These are phyloP conservation scores for Crioceris asparagi DNA, from an alignment of 2,888 invertebrate genomes.

Conservation along the genomic window DNA sequence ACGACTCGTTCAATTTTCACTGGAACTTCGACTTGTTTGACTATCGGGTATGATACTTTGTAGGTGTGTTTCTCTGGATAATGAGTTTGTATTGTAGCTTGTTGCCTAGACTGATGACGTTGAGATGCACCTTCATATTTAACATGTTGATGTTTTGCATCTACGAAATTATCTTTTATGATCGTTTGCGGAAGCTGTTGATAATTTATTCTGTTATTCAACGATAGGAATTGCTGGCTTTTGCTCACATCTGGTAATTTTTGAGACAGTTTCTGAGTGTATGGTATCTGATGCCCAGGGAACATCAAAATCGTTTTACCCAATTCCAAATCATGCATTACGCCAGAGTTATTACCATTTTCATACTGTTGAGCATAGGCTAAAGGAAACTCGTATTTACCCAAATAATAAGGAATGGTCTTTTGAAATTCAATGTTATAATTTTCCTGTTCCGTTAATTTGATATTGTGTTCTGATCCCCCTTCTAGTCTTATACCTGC, in stretches of 20 bases:
- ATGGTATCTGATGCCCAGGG: conserved; percentile 17
- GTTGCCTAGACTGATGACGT: neutral
- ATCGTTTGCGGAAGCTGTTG: conserved; percentile 15
- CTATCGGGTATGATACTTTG: conserved; percentile 24
- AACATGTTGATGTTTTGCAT: conserved; percentile 20
- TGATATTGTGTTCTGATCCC: conserved; percentile 2
- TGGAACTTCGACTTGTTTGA: conserved; percentile 25
- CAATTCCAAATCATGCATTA: conserved; percentile 36
- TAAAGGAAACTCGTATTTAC: conserved; percentile 38
- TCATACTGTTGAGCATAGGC: conserved; percentile 31
- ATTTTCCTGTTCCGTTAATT: conserved; percentile 37
- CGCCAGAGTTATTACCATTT: conserved; percentile 24
- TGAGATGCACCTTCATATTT: conserved; percentile 18
- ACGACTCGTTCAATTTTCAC: conserved; percentile 26
- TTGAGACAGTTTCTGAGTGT: conserved; percentile 10
- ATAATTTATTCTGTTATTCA: too few species aligned
- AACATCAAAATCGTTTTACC: conserved; percentile 33
- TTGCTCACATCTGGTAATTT: conserved; percentile 13
- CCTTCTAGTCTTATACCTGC: conserved; percentile 43
- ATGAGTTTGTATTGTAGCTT: too few species aligned
- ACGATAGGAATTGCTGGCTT: conserved; percentile 11
- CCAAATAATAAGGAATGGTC: conserved; percentile 46
- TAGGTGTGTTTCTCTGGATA: conserved; percentile 33
- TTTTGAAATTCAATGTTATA: conserved; percentile 53
- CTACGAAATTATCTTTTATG: conserved; percentile 16